These are phyloP conservation scores for Habroteleia sp. DNA, from an alignment of 2,888 invertebrate genomes.

Conservation along the genomic window DNA sequence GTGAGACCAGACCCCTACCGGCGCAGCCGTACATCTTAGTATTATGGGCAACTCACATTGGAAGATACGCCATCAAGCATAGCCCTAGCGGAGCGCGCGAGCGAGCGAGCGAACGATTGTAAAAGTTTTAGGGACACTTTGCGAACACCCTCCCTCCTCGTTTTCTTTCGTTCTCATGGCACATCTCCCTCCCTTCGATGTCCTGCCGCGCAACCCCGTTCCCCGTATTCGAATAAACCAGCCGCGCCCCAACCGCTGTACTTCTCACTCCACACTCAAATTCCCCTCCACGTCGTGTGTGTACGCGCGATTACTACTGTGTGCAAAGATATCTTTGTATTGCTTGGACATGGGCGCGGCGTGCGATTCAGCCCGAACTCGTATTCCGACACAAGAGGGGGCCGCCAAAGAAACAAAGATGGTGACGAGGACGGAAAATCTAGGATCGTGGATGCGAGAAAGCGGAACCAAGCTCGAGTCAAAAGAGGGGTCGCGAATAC, in stretches of 20 bases:
- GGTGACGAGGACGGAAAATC: slow-evolving; percentile 23
- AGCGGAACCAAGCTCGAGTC: slow-evolving; percentile 4
- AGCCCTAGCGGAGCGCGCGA: slow-evolving; percentile 81
- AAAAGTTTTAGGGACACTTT: slow-evolving; percentile 85
- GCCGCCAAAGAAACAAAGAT: slow-evolving; percentile 35
- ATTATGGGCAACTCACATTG: slow-evolving; percentile 86
- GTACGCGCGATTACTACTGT: slow-evolving; percentile 29
- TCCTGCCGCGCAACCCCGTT: slow-evolving; percentile 54
- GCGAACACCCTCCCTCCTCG: slow-evolving; percentile 81
- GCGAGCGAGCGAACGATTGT: slow-evolving; percentile 83
- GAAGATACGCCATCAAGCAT: slow-evolving; percentile 86
- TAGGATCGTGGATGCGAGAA: not conserved
- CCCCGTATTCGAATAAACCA: slow-evolving; percentile 60
- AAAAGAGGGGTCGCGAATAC: slow-evolving; percentile 12
- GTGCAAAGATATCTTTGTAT: slow-evolving; percentile 38
- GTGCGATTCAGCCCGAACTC: slow-evolving; percentile 44
- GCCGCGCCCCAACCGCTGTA: slow-evolving; percentile 60
- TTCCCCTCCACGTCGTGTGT: slow-evolving; percentile 48
- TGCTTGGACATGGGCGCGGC: slow-evolving; percentile 61
- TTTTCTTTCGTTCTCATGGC: slow-evolving; percentile 74
- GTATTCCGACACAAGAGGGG: slow-evolving; percentile 24
- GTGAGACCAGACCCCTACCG: slow-evolving; percentile 81
- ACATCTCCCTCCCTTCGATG: slow-evolving; percentile 56
- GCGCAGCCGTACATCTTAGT: slow-evolving; percentile 86
- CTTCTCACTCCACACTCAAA: slow-evolving; percentile 56